Base-by-base conservation (phyloP, 2,888 invertebrate genomes). In the Platycnemis pennipes region DNA sequence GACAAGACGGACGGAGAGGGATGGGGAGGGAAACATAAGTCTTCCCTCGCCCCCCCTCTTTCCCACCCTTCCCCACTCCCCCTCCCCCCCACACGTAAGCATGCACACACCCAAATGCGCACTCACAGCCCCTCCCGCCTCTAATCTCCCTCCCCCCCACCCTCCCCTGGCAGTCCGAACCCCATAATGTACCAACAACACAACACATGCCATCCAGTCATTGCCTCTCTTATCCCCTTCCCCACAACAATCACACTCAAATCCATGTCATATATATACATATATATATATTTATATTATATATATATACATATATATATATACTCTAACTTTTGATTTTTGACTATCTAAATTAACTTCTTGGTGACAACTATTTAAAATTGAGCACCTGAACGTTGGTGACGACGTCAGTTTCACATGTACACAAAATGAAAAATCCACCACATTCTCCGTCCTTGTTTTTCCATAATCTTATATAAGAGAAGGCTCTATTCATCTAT, bases 351-450 rank as follows among this genome's bases (percentile, higher is more conserved):
- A 94, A 46, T 94, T 94, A 94, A 94, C 88, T 94, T 94, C 94
- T 94, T 94, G 95, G 94, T 95, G 95, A 95, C 95, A 95, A 95
- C 95, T 95, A 95, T 95, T 94, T 94, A 95, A 95, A 95, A 95
- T 95, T 95, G 95, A 95, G 95, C 95, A 95, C 95, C 95, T 95
- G 95, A 95, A 94, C 95, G 95, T 94, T 95, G 94, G 95, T 94
- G 95, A 95, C 95, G 95, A 95, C 95, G 95, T 94, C 95, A 95
- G 95, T 95, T 94, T 95, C 94, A 94, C 94, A 94, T 94, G 85
- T 94, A 94, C 94, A 94, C 94, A 94, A 95, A 94, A 94, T 94
- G 86, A 94, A 94, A 87, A 94, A 94, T 94, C 85, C 94, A 94
- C 63, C 87, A 86, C 87, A 94, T 37, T 49, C 69, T 94, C 63